phyloP scores from a whole-genome alignment of 1,140 invertebrate genomes.

The Neomicropteryx cornuta region DNA sequence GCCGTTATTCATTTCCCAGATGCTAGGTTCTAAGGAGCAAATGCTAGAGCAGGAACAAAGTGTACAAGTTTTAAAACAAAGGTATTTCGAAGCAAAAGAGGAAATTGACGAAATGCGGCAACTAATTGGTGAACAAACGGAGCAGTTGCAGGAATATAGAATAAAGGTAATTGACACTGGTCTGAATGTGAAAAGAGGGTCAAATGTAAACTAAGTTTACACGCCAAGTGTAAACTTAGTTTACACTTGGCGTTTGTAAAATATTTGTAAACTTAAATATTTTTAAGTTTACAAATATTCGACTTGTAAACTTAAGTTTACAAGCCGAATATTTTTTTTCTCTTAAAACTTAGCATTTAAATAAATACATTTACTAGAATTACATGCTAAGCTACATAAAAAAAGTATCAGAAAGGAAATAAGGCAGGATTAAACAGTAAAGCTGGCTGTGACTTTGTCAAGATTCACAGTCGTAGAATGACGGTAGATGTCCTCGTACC shows the following conservation, averaged over 20 bases:
- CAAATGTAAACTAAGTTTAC: too few relatives aligned
- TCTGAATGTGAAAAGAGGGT: too few relatives aligned
- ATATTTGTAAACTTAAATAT: slow-evolving; percentile 1
- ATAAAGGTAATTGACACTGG: slow-evolving; percentile 56
- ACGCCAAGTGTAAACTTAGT: not conserved
- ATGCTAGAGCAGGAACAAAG: slow-evolving; percentile 53
- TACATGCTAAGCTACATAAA: slow-evolving; percentile 5
- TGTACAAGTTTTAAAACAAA: slow-evolving; percentile 45
- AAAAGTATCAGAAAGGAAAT: too few relatives aligned
- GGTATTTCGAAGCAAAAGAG: slow-evolving; percentile 51
- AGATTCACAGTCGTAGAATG: too few relatives aligned
- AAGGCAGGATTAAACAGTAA: too few relatives aligned
- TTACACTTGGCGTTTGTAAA: not conserved
- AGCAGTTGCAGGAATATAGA: slow-evolving; percentile 60
- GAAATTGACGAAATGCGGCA: slow-evolving; percentile 55
- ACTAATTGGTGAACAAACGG: slow-evolving; percentile 56
- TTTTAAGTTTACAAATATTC: slow-evolving; percentile 1
- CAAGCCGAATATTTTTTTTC: not conserved
- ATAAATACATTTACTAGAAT: slow-evolving; percentile 1
- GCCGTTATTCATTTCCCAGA: too few relatives aligned
- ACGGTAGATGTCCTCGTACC: too few relatives aligned
- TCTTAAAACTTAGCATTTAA: not conserved
- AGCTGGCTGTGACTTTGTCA: too few relatives aligned
- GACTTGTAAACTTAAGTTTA: slow-evolving; percentile 1
- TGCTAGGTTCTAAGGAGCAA: slow-evolving; percentile 45